Evolutionary conservation across 2,113 vertebrate species (phyloP).

Genomic region (Eptesicus fuscus): DNA sequence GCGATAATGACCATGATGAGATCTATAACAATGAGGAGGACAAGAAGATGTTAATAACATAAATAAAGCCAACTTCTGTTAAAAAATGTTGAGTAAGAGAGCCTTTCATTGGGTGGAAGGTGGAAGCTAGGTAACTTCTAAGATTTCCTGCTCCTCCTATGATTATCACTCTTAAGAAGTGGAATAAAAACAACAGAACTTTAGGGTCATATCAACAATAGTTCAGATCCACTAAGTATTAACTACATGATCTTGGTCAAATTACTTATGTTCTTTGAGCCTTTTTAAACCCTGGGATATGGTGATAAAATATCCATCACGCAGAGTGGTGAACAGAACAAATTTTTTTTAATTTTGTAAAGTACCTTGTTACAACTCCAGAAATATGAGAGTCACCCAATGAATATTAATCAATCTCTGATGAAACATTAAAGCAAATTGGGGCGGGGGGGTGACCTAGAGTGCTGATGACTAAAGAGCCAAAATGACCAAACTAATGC

Average conservation of each 20-base stretch:
- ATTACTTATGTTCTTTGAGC: background rate
- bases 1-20: background rate
- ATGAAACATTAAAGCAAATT: background rate
- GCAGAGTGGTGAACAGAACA: conserved; percentile 6
- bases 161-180: background rate
- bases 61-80: background rate
- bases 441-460: background rate
- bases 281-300: background rate
- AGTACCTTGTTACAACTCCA: conserved; percentile 42
- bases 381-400: background rate
- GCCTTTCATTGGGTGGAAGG: fast-evolving
- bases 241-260: background rate
- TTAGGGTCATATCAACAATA: background rate
- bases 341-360: conserved; percentile 55
- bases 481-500: background rate
- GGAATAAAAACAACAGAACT: background rate
- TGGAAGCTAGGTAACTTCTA: background rate
- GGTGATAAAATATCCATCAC: conserved; percentile 42
- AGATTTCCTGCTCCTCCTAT: background rate
- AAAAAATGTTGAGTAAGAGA: background rate
- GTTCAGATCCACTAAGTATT: background rate
- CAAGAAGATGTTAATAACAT: too few relatives aligned
- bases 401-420: background rate
- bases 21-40: background rate
- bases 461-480: background rate